Conservation (phyloP, 2,797 vertebrate genomes). For the Eulemur albifrons region DNA sequence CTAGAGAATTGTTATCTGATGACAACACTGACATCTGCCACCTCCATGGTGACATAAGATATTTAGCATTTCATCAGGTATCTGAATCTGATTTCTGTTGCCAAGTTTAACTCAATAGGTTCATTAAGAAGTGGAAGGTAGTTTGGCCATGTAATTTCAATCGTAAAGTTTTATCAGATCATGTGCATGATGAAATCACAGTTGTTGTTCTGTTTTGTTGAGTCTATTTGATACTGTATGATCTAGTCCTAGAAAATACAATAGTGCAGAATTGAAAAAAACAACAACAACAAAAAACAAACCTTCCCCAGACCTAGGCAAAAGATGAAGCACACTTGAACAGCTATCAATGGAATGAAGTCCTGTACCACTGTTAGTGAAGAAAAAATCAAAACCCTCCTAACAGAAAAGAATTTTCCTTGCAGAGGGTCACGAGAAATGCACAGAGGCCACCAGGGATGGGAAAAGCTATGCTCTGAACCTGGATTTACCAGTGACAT, state of each 20-base stretch:
- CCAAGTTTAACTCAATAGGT: conserved; percentile 60
- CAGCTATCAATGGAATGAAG: conserved; percentile 1
- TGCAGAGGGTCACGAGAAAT: background rate
- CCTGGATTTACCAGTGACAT: background rate
- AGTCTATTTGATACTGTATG: conserved; percentile 67
- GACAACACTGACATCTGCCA: background rate
- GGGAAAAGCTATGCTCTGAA: background rate
- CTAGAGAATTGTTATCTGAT: background rate
- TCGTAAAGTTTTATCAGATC: conserved; percentile 66
- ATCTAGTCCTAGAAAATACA: conserved; percentile 72
- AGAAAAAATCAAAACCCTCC: background rate
- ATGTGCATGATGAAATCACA: conserved; percentile 48
- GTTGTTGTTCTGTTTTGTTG: conserved; percentile 67
- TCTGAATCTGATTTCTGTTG: conserved; percentile 49
- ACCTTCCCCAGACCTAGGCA: conserved; percentile 62
- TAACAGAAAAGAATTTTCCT: background rate
- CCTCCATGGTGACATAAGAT: background rate
- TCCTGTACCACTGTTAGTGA: background rate
- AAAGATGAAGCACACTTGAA: conserved; percentile 68
- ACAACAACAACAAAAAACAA: background rate
- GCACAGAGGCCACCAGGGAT: background rate
- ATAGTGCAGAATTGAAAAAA: conserved; percentile 74
- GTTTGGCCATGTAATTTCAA: conserved; percentile 65
- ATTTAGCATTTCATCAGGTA: conserved; percentile 44
- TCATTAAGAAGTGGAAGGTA: conserved; percentile 60